phyloP scores from a whole-genome alignment of 2,113 vertebrate species.

The Herpailurus yagouaroundi region DNA sequence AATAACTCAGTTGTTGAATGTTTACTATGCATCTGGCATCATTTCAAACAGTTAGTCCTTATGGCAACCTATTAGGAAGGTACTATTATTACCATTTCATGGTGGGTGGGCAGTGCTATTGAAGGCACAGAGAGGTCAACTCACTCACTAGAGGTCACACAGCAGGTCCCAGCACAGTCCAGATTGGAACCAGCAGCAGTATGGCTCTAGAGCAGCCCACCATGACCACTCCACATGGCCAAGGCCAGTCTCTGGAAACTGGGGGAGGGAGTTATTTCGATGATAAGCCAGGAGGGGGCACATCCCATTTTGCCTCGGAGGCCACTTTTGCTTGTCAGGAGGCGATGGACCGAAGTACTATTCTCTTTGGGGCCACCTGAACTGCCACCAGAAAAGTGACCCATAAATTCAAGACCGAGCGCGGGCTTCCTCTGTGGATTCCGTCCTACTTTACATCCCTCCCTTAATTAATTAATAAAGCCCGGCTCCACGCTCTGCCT shows the following conservation, averaged over 20 bases:
- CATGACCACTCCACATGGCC: neutral
- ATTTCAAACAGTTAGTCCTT: neutral
- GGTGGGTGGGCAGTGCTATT: neutral
- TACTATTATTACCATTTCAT: neutral
- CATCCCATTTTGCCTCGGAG: neutral
- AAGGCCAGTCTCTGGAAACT: neutral
- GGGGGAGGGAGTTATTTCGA: neutral
- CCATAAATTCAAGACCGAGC: neutral
- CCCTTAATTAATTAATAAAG: constrained; percentile 45
- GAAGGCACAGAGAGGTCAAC: neutral
- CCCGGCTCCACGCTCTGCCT: neutral
- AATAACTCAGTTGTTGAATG: neutral
- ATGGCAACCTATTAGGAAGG: neutral
- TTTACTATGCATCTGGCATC: neutral
- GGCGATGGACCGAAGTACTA: neutral
- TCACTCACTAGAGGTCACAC: neutral
- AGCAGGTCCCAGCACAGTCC: neutral
- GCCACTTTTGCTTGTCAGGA: neutral
- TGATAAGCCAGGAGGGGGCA: neutral
- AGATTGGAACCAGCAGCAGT: neutral
- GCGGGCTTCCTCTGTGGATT: neutral
- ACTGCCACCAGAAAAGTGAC: constrained; percentile 39
- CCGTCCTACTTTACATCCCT: neutral
- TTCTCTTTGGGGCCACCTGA: neutral
- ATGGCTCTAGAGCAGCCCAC: neutral